Evolutionary conservation across 2,113 vertebrate genomes (phyloP), one percentile per base, ranked within the genome.

Genomic region (Pardalotus punctatus): DNA sequence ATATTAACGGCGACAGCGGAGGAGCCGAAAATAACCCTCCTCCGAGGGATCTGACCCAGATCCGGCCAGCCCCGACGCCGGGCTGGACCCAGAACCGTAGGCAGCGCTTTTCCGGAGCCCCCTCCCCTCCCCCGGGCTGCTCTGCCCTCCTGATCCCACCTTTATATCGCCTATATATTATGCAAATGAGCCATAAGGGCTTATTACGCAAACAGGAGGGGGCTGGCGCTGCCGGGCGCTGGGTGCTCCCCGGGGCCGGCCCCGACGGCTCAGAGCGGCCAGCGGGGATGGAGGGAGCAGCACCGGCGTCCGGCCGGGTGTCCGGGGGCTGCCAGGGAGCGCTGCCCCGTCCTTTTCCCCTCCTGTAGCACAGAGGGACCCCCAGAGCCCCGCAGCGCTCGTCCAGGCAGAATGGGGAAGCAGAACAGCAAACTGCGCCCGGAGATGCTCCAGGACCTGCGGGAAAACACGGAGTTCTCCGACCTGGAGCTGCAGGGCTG

Each of bases 361-460:
- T 95, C 67, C 33, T 81, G 92, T 94, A 97, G 86, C 10, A 0
- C 88, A 21, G 8, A 82, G 62, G 16, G 38, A 80, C 35, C 40
- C 0, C 40, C 50, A 3, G 51, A 40, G 4, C 42, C 57, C 61
- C 1, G 51, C 67, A 38, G 50, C 7, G 0, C 88, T 15, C 15
- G 33, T 42, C n/a, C 61, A 9, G n/a, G 45, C 16, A 65, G 87
- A 76, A 99, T 99, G 99, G 99, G 99, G 95, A 99, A 99, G 97
- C 99, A 99, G 97, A 99, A 99, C 98, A 99, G 99, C 98, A 99
- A 99, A 93, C 98, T 99, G 64, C 98, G 99, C 69, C 99, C 99
- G 0, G 99, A 99, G 98, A 99, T 99, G 99, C 98, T 99, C 65
- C 99, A 99, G 97, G 99, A 99, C 97, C 98, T 99, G 91, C 98